These are phyloP conservation scores for Indri indri DNA, from an alignment of 2,113 vertebrate genomes.

Conservation along the genomic window DNA sequence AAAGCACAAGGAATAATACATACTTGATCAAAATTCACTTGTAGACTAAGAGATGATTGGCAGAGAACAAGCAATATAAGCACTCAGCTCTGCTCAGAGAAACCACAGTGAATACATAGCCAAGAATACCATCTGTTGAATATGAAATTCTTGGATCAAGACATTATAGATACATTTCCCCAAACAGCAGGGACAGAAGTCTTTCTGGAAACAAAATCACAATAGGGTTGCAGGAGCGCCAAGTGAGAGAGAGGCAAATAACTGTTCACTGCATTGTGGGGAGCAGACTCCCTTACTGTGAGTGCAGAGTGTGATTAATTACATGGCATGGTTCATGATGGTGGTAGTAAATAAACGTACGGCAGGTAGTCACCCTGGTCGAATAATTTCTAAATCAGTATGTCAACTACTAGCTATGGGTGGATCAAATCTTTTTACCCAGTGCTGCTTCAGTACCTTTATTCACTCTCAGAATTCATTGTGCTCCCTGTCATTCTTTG, in stretches of 20 bases:
- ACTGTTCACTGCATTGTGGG: constrained; percentile 66
- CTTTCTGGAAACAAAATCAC: constrained; percentile 83
- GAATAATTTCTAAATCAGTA: constrained; percentile 43
- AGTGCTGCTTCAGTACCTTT: neutral
- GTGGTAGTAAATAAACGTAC: constrained; percentile 65
- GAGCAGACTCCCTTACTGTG: constrained; percentile 66
- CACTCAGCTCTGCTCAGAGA: constrained; percentile 74
- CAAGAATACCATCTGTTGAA: constrained; percentile 87
- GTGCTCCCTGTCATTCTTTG: neutral
- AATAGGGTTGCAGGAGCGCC: constrained; percentile 72
- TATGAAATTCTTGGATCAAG: constrained; percentile 86
- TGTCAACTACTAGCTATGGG: constrained; percentile 1
- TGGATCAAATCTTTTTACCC: constrained; percentile 11
- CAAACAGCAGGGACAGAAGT: constrained; percentile 82
- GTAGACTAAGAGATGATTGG: constrained; percentile 80
- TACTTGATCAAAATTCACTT: constrained; percentile 74
- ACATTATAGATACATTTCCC: constrained; percentile 83
- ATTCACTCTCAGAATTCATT: constrained; percentile 11
- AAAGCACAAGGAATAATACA: constrained; percentile 24
- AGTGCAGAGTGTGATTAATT: constrained; percentile 69
- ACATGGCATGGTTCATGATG: neutral
- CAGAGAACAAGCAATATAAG: constrained; percentile 80
- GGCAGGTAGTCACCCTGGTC: constrained; percentile 33
- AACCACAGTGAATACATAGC: constrained; percentile 75
- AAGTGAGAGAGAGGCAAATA: constrained; percentile 73